These are phyloP conservation scores for Seison nebaliae DNA, from an alignment of 1,140 invertebrate genomes.

Conservation along the genomic window DNA sequence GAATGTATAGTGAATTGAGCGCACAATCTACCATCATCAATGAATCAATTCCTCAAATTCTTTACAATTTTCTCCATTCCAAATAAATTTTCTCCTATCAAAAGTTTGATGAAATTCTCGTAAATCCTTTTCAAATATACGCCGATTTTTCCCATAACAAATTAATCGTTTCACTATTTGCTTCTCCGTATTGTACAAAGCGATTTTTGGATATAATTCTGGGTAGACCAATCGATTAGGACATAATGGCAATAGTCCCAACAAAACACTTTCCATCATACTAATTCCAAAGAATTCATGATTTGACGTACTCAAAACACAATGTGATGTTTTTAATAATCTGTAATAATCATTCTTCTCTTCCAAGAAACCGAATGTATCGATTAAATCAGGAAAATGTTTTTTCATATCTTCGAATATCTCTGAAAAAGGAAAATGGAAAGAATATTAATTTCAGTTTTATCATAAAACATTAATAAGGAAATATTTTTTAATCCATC, in stretches of 20 bases:
- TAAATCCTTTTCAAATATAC: too few relatives aligned
- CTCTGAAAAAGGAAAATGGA: conserved; percentile 15
- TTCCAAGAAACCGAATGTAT: conserved; percentile 36
- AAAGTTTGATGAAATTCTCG: too few relatives aligned
- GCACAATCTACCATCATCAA: too few relatives aligned
- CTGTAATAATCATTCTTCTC: conserved; percentile 35
- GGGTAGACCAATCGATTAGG: conserved; percentile 45
- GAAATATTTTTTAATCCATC: too few relatives aligned
- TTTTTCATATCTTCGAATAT: conserved; percentile 28
- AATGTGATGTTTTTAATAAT: conserved; percentile 33
- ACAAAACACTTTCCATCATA: conserved; percentile 41
- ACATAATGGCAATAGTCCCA: conserved; percentile 40
- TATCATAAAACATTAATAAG: too few relatives aligned
- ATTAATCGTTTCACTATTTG: conserved; percentile 33
- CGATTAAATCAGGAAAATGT: conserved; percentile 32
- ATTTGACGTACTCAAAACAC: conserved; percentile 42
- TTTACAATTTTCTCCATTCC: too few relatives aligned
- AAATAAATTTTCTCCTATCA: too few relatives aligned
- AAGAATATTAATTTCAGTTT: too few relatives aligned
- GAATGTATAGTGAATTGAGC: too few relatives aligned
- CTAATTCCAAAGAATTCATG: conserved; percentile 50
- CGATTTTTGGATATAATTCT: conserved; percentile 40
- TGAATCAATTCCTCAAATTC: too few relatives aligned
- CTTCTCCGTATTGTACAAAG: conserved; percentile 34
- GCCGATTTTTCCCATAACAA: too few relatives aligned